phyloP scores from a whole-genome alignment of 2,113 vertebrate species.

The Peromyscus californicus region DNA sequence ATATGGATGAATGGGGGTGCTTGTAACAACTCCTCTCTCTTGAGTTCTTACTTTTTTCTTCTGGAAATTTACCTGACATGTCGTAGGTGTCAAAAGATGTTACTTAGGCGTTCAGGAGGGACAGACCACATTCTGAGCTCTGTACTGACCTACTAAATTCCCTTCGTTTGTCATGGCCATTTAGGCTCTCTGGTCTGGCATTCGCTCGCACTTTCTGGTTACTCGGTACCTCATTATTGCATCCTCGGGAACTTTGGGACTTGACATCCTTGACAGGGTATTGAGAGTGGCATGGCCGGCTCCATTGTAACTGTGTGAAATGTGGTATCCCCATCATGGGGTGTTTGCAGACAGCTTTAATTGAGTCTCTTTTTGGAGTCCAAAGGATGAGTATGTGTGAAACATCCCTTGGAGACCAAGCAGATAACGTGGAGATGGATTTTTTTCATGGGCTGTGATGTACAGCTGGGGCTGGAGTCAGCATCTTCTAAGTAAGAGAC shows the following conservation, averaged over 20 bases:
- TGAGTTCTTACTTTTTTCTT: background rate
- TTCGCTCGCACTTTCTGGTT: background rate
- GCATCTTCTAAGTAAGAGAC: background rate
- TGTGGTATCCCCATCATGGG: background rate
- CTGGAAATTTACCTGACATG: background rate
- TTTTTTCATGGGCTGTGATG: background rate
- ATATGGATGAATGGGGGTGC: background rate
- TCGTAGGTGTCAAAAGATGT: background rate
- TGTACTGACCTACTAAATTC: background rate
- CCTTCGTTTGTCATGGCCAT: background rate
- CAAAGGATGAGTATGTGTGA: background rate
- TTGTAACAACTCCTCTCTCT: background rate
- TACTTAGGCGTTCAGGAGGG: background rate
- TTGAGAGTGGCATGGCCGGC: background rate
- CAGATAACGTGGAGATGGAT: background rate
- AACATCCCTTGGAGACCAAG: background rate
- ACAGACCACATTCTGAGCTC: background rate
- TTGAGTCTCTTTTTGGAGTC: background rate
- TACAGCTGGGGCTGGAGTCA: background rate
- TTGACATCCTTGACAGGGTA: background rate
- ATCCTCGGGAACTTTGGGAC: background rate
- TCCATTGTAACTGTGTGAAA: background rate
- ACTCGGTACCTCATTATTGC: background rate
- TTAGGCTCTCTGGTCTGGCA: background rate
- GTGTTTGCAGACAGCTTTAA: background rate